Evolutionary conservation across 2,113 vertebrate species (phyloP), one percentile per base, ranked within the genome.

Genomic region (Tupaia chinensis): DNA sequence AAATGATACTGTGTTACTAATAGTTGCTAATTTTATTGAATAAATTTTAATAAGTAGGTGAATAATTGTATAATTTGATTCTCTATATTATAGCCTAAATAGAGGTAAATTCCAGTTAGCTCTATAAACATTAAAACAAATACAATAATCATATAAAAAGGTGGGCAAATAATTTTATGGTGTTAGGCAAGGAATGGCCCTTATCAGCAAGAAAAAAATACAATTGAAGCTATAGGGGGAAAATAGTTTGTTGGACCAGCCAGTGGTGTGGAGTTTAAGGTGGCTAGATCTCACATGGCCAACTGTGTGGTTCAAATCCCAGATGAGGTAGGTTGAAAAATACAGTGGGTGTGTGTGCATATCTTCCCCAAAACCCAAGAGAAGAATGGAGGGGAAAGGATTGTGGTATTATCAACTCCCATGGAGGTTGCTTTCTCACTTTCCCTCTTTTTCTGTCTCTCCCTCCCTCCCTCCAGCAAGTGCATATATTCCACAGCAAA

Each of bases 111-210:
- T 83, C 16, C 27, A 91, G 68, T 3, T 80, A 85, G 70, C 58
- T 89, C 69, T 61, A 32, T 95, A 91, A 85, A 76, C 19, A 58
- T 58, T 70, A 93, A 73, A 83, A 83, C 13, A 74, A 84, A 79
- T 44, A 56, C 11, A 73, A 68, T 72, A 44, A 72, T 34, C 7
- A 10, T 70, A 80, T 72, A 92, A 91, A 61, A 97, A 53, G 9
- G 1, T 58, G 5, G 13, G 27, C 11, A 90, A 68, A 34, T 72
- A 54, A 4, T 85, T 80, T 68, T 34, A 66, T 76, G 27, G 29
- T 82, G n/a, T 89, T 92, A 19, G 58, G 12, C 7, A 65, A 34
- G 22, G 15, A 94, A 82, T 54, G 14, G 9, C 25, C 56, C 91
- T 85, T 87, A 29, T 80, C 23, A 65, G 14, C 7, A 77, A 95